Evolutionary conservation across 2,888 invertebrate genomes (phyloP), one percentile per base, ranked within the genome.

Genomic region (Pemphredon lugubris): DNA sequence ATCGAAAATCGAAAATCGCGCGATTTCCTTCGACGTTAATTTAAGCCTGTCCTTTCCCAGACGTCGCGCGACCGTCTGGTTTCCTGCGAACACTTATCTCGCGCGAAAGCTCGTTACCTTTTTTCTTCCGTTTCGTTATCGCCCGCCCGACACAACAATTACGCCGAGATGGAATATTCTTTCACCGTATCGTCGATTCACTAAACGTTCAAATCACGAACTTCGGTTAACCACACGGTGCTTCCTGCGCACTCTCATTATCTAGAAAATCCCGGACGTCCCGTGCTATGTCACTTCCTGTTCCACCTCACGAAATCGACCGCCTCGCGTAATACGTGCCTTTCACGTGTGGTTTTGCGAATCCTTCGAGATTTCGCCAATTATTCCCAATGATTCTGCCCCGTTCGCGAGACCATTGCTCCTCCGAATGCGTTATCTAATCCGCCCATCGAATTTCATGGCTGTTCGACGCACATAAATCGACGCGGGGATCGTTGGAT

Each of bases 141-240:
- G 61, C 44, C 51, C 69, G 54, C 51, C 63, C 51, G 40, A 45
- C 66, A 42, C 58, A 23, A 11, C 34, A 47, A 47, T 63, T 23
- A 20, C 30, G 9, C 9, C 34, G 34, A n/a, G 34, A 18, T 40
- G 18, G 61, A 54, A 53, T 58, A 54, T 63, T 51, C 26, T 34
- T 58, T 55, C 48, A 39, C 23, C 57, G 42, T 45, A n/a, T 7
- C 65, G 48, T 68, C 44, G 61, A 64, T 63, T 65, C 72, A 45
- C 69, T 47, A 42, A 69, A 66, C 59, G 63, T 44, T 57, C 55
- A 26, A 74, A 68, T 68, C 79, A 66, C 73, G 64, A 77, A 72
- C 63, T 74, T 82, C 76, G 82, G 83, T 84, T 82, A 83, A 85
- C 83, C 85, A 71, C 83, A 84, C 60, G 63, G 55, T 65, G 73